Base-by-base conservation (phyloP, 1,140 invertebrate genomes). In the Bombus breviceps region DNA sequence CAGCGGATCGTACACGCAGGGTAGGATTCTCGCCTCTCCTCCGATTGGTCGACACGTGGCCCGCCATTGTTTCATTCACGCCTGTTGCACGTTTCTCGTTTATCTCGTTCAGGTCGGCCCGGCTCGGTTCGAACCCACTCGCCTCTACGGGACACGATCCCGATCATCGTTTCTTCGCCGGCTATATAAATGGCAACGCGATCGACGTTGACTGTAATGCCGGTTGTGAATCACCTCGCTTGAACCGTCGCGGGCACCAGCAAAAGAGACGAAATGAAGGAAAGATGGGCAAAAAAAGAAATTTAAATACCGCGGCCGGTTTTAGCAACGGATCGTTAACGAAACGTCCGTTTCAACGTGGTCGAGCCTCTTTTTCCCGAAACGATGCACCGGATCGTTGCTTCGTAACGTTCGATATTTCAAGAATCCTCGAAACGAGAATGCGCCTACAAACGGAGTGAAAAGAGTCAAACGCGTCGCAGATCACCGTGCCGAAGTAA, bases 21-120 rank as follows among this genome's bases (percentile, higher is more conserved):
- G 89, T 82, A 80, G 83, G 85, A 71, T 71, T 69, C 81, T 87
- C 43, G 75, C 47, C 89, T 91, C 81, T 84, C 39, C 71, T 88
- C 76, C 86, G 59, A 91, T 91, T 91, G 90, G 90, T 90, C 90
- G 86, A 88, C 88, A 91, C 88, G 75, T 91, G 88, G 81, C 88
- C 90, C 90, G 90, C 90, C 90, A 91, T 91, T 91, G 90, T 91
- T 91, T 91, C 90, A 91, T 91, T 91, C 90, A 89, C 90, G 90
- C 90, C 90, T 91, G 90, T 90, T 90, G 82, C 90, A 91, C 86
- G 88, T 91, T 91, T 90, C 90, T 91, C 87, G 39, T 88, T 91
- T 91, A 91, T 91, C 86, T 86, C 88, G 86, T 86, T 68, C 87
- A 74, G 76, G 79, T 75, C 88, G 59, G 84, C 68, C 77, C 47